phyloP scores from a whole-genome alignment of 2,113 vertebrate genomes.

The Nothoprocta pentlandii region DNA sequence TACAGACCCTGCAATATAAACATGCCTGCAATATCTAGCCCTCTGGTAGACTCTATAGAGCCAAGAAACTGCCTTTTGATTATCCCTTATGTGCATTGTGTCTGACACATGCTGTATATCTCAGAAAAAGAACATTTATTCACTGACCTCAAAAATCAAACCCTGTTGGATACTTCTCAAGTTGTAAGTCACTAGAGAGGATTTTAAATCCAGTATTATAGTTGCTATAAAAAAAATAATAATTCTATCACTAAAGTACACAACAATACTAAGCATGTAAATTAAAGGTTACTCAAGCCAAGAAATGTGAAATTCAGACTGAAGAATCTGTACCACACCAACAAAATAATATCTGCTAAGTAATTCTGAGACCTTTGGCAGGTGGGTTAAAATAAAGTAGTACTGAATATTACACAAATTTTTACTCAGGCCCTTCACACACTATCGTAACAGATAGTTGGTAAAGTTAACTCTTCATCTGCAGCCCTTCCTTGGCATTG shows the following conservation, averaged over 20 bases:
- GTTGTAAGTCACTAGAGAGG: background rate
- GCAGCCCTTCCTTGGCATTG: background rate
- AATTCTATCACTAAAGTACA: background rate
- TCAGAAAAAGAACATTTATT: background rate
- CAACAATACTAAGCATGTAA: background rate
- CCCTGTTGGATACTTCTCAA: background rate
- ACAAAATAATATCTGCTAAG: background rate
- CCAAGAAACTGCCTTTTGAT: background rate
- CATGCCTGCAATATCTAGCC: background rate
- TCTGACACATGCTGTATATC: background rate
- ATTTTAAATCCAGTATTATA: background rate
- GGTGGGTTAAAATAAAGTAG: background rate
- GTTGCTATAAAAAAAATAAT: background rate
- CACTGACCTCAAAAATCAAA: background rate
- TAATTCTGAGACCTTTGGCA: background rate
- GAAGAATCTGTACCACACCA: background rate
- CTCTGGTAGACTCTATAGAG: background rate
- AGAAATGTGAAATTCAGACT: background rate
- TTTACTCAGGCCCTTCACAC: background rate
- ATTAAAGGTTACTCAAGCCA: background rate
- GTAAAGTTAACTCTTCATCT: slow-evolving; percentile 17
- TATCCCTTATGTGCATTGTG: background rate
- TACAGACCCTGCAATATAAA: background rate
- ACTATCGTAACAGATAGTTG: background rate
- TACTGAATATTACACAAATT: background rate